phyloP scores from a whole-genome alignment of 2,113 vertebrate genomes.

The Lanius ludovicianus region DNA sequence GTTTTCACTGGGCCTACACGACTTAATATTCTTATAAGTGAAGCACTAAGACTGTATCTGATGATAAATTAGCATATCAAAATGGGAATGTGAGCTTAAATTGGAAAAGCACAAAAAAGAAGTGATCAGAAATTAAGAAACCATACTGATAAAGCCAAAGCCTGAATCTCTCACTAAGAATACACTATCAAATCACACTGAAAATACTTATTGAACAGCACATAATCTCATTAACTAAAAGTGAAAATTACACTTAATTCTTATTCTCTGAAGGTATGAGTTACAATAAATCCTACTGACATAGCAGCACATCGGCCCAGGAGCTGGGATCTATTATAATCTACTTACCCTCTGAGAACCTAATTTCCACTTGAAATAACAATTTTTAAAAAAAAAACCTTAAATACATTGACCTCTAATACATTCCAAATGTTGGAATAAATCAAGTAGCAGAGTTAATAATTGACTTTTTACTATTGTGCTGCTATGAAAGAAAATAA shows the following conservation, averaged over 20 bases:
- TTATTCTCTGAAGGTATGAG: constrained; percentile 8
- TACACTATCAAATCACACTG: neutral
- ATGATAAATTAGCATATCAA: neutral
- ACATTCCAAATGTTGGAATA: constrained; percentile 23
- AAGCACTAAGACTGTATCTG: neutral
- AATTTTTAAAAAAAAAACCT: neutral
- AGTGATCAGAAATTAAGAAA: neutral
- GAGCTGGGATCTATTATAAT: constrained; percentile 33
- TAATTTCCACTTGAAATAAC: constrained; percentile 40
- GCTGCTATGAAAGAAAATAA: neutral
- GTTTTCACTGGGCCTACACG: neutral
- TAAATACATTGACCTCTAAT: constrained; percentile 24
- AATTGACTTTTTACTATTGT: constrained; percentile 33
- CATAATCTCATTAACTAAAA: constrained; percentile 36
- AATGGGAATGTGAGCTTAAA: neutral
- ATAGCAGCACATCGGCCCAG: neutral
- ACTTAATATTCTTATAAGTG: neutral
- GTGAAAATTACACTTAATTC: constrained; percentile 34
- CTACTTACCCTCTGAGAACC: constrained; percentile 29
- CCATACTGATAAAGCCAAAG: neutral
- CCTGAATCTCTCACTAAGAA: neutral
- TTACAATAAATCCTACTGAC: constrained; percentile 22
- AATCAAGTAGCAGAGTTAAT: constrained; percentile 48
- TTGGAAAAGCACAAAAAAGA: neutral
- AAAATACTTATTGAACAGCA: neutral